A percentile compares a stretch with the other conserved stretches of the same genome.
Conservation (phyloP, 2,888 invertebrate genomes). For the Leptothorax acervorum region DNA sequence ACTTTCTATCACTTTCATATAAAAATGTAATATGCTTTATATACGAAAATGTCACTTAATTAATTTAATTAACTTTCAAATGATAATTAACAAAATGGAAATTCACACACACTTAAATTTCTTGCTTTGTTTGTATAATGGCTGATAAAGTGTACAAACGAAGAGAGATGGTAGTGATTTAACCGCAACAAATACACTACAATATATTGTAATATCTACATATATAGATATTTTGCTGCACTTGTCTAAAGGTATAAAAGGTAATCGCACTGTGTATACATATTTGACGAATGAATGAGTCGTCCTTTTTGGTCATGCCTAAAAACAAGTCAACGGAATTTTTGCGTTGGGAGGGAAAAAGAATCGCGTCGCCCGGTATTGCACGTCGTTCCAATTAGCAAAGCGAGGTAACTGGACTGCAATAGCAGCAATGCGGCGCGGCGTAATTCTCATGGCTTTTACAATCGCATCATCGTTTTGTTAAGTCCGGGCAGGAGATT, state of each 20-base stretch:
- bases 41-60: background rate
- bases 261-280: background rate
- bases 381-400: background rate
- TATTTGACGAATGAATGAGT: constrained; percentile 6
- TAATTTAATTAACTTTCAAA: constrained; percentile 12
- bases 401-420: constrained; percentile 38
- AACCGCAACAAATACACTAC: constrained; percentile 12
- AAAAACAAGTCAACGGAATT: constrained; percentile 3
- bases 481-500: constrained; percentile 4
- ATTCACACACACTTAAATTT: background rate
- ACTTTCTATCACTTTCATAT: background rate
- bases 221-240: constrained; percentile 15
- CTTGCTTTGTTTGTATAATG: background rate
- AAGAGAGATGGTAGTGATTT: background rate
- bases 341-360: background rate
- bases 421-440: constrained; percentile 30
- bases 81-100: background rate
- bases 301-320: background rate
- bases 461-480: constrained; percentile 27
- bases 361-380: background rate
- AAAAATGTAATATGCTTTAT: background rate
- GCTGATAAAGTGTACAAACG: background rate
- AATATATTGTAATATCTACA: constrained; percentile 17
- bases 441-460: constrained; percentile 34
- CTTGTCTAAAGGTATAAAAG: constrained; percentile 19